Conservation (phyloP, 2,113 vertebrate species). For the Pyrgilauda ruficollis region DNA sequence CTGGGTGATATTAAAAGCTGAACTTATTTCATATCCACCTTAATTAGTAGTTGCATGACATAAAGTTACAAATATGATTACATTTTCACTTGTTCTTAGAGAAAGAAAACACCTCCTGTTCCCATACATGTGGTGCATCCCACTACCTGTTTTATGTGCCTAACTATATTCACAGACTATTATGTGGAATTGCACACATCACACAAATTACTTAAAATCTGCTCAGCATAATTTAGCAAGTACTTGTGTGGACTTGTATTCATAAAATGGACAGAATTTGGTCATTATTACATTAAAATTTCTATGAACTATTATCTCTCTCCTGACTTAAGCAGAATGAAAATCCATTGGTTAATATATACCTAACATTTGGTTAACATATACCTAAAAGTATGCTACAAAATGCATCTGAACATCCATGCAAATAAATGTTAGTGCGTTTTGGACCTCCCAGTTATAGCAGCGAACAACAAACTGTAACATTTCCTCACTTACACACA, state of each 20-base stretch:
- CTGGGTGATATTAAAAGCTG: neutral
- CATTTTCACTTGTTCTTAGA: neutral
- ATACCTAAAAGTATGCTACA: neutral
- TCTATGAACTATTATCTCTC: neutral
- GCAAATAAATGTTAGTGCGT: neutral
- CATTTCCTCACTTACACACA: neutral
- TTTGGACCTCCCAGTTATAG: neutral
- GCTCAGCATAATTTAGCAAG: neutral
- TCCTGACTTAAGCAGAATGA: neutral
- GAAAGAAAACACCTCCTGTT: neutral
- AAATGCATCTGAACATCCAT: neutral
- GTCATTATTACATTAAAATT: neutral
- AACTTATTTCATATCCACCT: neutral
- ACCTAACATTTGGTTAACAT: neutral
- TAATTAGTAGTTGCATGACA: neutral
- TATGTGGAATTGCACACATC: neutral
- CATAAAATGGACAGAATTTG: neutral
- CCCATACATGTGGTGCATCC: neutral
- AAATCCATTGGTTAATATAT: neutral
- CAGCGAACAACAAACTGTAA: neutral
- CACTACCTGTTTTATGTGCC: accelerated
- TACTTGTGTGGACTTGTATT: neutral
- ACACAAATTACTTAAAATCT: neutral
- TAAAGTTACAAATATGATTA: neutral
- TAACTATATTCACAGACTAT: neutral